phyloP scores from a whole-genome alignment of 1,140 invertebrate species.

The Potamilus streckersoni region DNA sequence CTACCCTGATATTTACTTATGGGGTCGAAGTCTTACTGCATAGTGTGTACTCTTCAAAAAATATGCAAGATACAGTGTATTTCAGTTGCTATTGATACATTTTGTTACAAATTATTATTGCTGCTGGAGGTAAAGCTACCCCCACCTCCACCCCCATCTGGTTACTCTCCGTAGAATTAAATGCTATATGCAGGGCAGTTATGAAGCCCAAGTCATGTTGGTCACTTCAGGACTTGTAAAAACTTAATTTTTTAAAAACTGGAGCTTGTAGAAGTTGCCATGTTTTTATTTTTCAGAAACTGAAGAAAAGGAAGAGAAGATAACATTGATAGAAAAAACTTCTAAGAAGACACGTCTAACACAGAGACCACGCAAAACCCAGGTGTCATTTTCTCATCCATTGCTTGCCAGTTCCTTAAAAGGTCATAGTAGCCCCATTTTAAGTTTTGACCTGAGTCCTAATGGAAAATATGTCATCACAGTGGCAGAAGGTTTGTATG shows the following conservation, averaged over 20 bases:
- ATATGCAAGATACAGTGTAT: too few species aligned
- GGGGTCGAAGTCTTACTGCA: too few species aligned
- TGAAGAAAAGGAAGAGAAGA: conserved; percentile 20
- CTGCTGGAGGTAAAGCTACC: too few species aligned
- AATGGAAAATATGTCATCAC: conserved; percentile 87
- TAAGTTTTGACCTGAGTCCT: conserved; percentile 82
- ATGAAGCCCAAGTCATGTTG: neutral
- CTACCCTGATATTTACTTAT: too few species aligned
- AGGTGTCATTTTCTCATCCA: conserved; percentile 73
- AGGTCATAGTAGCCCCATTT: conserved; percentile 80
- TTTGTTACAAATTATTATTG: too few species aligned
- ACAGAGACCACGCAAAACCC: conserved; percentile 19
- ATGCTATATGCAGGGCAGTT: too few species aligned
- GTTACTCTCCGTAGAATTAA: too few species aligned
- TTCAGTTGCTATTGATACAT: too few species aligned
- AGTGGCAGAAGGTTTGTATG: conserved; percentile 79
- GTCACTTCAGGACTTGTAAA: neutral
- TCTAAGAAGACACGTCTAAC: conserved; percentile 13
- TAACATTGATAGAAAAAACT: conserved; percentile 24
- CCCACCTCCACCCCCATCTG: too few species aligned
- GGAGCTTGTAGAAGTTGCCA: conserved; percentile 26
- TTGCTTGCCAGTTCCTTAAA: conserved; percentile 84
- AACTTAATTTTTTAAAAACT: conserved; percentile 12
- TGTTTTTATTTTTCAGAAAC: neutral
- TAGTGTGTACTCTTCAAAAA: too few species aligned